Evolutionary conservation across 2,797 vertebrate species (phyloP), one percentile per base, ranked within the genome.

Genomic region (Brachyrhaphis roseni): DNA sequence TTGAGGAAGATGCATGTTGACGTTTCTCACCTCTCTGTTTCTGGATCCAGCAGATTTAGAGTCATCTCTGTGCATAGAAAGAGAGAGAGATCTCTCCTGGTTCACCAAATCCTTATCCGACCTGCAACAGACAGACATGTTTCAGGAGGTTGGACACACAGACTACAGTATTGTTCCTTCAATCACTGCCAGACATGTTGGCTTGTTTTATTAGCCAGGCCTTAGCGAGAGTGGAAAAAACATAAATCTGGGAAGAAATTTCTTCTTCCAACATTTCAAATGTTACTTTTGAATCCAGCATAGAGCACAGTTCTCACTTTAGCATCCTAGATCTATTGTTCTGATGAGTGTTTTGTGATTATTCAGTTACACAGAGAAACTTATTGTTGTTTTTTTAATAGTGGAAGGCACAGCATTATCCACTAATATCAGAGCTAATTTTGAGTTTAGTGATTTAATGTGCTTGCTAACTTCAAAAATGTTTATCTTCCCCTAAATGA

Each of bases 21-120:
- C 1, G 6, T 26, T 45, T 80, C 82, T 4, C 72, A 93, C 90
- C 91, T 91, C 93, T 93, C 91, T 90, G 87, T n/a, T 83, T 90
- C 92, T 94, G 84, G 87, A 92, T 79, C 92, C 91, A 77, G 75
- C 75, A 78, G 90, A 80, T 81, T 90, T 90, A 39, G 93, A 90
- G 82, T 93, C 90, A 0, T 93, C 91, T 78, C 90, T 90, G 82
- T 82, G 89, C 93, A 94, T 87, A 82, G 90, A 90, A 77, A 87
- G 88, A 87, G 95, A 90, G 74, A 86, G 88, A 83, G 95, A 97
- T 86, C 96, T 94, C 87, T 95, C 95, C 91, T 96, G 95, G 84
- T 95, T 96, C 89, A 95, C 96, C 88, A 95, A 83, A 91, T 97
- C 97, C 90, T 96, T 97, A 84, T 95, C 96, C 4, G 96, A 95